Base-by-base conservation (phyloP, 2,113 vertebrate genomes). In the Dicerorhinus sumatrensis region DNA sequence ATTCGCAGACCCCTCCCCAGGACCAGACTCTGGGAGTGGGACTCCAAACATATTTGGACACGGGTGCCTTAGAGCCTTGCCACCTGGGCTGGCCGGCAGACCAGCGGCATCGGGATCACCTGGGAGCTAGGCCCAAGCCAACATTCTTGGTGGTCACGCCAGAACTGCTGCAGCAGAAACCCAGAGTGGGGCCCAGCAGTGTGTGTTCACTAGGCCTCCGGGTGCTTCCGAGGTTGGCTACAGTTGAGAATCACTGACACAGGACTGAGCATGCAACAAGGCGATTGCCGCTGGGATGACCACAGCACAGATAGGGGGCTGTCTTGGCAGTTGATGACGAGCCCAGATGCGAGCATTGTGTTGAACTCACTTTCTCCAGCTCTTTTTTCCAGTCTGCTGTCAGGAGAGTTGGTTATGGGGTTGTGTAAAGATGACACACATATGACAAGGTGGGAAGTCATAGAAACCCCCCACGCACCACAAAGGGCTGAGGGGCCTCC, bases 271-370 rank as follows among this genome's bases (percentile, higher is more conserved):
- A 8, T 20, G 25, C n/a, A 18, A 14, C 1, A 16, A 10, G 81
- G 69, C 13, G 3, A 4, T 10, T 1, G 29, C 21, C 1, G 0
- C 70, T 20, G 42, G 14, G 20, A 7, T 0, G 51, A 9, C 56
- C 84, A 4, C 33, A 10, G 95, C n/a, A 23, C 56, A n/a, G 51
- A 11, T 2, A n/a, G n/a, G 3, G 36, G 8, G 65, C 65, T 2
- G 8, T n/a, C 33, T 13, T 4, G 29, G 13, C n/a, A 12, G 69
- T 0, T 6, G 3, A 6, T 3, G 3, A 77, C 7, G 3, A 56
- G 60, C 21, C 17, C 48, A 3, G 69, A n/a, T 8, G 65, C 85
- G 54, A 10, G 86, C 13, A 31, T 3, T 1, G 10, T 17, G 60
- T 72, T 13, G 10, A 6, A 13, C 60, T 33, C 91, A 39, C 82